Percentiles rank a stretch among this genome's conserved stretches.
Conservation (phyloP, 2,113 vertebrate genomes). For the Acrocephalus arundinaceus region DNA sequence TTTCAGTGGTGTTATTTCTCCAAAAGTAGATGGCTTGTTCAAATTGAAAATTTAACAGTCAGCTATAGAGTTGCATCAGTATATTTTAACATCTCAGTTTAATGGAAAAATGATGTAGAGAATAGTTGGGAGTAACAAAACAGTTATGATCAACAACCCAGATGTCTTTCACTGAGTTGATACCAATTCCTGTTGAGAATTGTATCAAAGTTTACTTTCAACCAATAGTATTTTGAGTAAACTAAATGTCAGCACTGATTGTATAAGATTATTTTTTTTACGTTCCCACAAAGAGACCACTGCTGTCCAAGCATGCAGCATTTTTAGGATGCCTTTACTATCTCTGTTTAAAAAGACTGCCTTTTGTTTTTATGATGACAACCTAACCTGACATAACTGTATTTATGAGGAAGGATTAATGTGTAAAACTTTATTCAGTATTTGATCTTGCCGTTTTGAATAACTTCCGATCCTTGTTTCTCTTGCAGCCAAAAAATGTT, state of each 20-base stretch:
- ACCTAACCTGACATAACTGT: neutral
- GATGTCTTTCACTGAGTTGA: neutral
- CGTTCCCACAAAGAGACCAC: rapidly evolving
- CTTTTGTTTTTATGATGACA: neutral
- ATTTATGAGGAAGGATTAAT: neutral
- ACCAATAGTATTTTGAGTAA: neutral
- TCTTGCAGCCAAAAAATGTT: constrained; percentile 88
- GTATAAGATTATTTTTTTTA: neutral
- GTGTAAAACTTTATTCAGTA: neutral
- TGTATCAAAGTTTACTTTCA: neutral
- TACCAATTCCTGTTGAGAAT: neutral
- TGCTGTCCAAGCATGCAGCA: neutral
- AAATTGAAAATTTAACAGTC: neutral
- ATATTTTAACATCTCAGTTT: neutral
- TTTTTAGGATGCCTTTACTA: neutral
- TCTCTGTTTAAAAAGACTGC: neutral
- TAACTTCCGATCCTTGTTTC: constrained; percentile 19
- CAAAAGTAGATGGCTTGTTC: neutral
- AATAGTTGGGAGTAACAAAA: neutral
- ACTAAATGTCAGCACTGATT: neutral
- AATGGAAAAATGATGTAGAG: neutral
- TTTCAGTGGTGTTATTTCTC: neutral
- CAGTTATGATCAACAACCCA: neutral
- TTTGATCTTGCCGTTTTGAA: neutral
- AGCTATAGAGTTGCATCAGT: neutral